Conservation (phyloP, 2,113 vertebrate genomes). For the Pachycephala philippinensis region DNA sequence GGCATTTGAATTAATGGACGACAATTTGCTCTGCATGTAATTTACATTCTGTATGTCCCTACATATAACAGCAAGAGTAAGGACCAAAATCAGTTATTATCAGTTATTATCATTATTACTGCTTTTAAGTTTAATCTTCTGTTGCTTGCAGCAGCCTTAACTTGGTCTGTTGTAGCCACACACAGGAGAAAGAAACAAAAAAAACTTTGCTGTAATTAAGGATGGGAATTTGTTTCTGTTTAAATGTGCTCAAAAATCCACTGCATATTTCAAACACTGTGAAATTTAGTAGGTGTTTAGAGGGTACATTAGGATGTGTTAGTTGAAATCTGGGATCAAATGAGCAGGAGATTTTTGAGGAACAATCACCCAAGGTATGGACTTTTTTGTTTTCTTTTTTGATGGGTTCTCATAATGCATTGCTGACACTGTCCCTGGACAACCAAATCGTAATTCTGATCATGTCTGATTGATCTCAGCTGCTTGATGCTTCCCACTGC, state of each 20-base stretch:
- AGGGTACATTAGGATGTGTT: background rate
- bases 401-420: background rate
- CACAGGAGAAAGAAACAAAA: rapidly evolving
- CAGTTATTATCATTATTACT: background rate
- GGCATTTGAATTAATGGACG: background rate
- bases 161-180: background rate
- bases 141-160: background rate
- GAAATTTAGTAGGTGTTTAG: background rate
- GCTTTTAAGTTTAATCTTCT: background rate
- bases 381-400: background rate
- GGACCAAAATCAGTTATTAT: background rate
- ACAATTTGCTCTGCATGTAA: background rate
- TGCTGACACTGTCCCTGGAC: background rate
- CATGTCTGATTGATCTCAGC: background rate
- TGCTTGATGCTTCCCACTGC: background rate
- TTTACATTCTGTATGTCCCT: background rate
- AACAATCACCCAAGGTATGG: background rate
- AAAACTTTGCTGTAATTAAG: background rate
- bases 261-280: background rate
- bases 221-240: background rate
- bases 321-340: background rate
- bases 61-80: background rate
- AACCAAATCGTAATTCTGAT: background rate
- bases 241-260: background rate
- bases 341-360: background rate